Percentiles rank a stretch among this genome's conserved stretches.
Evolutionary conservation across 2,113 vertebrate species (phyloP).

Genomic region (Ramphastos sulfuratus): DNA sequence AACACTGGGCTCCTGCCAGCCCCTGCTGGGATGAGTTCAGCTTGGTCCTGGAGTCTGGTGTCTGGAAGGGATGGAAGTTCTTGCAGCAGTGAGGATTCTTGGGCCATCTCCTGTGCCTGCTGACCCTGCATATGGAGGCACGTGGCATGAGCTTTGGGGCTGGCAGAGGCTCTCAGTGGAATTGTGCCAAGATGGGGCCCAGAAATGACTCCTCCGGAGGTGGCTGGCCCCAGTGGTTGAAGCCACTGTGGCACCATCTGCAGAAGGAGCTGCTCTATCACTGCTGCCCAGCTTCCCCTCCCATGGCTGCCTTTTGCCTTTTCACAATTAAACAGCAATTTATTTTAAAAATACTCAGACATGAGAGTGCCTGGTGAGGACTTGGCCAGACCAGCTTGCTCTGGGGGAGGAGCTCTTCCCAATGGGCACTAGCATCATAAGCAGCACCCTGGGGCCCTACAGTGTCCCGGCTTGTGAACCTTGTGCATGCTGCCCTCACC

Average conservation of each 20-base stretch:
- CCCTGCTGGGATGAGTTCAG: accelerated
- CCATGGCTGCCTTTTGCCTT: accelerated
- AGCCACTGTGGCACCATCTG: not conserved
- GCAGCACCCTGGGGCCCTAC: not conserved
- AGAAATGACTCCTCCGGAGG: accelerated
- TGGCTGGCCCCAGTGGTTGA: accelerated
- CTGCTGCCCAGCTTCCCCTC: not conserved
- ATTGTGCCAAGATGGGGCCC: accelerated
- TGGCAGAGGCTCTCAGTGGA: not conserved
- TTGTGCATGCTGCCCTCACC: not conserved
- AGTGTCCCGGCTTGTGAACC: not conserved
- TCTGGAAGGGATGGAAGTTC: not conserved
- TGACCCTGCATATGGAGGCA: not conserved
- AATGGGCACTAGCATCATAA: not conserved
- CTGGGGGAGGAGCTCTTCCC: accelerated
- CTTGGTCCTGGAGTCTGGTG: accelerated
- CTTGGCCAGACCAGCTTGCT: accelerated
- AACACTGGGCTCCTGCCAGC: not conserved
- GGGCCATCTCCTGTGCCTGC: accelerated
- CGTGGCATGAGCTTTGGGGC: not conserved
- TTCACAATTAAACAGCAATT: not conserved
- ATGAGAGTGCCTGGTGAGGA: not conserved
- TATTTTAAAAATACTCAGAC: constrained; percentile 25
- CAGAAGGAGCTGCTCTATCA: constrained; percentile 50
- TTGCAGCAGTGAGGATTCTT: accelerated